A percentile compares a stretch with the other conserved stretches of the same genome.
Evolutionary conservation across 2,797 vertebrate species (phyloP).

Genomic region (Esox masquinongy): DNA sequence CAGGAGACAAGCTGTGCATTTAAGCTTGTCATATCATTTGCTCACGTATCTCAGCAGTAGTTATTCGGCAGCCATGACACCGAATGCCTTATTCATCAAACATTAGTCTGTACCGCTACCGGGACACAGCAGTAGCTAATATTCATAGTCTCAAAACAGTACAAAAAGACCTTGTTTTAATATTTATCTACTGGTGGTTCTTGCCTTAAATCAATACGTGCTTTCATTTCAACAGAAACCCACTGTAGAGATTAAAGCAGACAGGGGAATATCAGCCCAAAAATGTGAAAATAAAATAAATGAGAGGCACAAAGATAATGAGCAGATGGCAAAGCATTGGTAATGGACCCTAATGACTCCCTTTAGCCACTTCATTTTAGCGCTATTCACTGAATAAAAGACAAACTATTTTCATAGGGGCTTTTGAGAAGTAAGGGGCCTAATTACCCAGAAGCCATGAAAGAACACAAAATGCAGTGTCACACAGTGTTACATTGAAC

Average conservation of each 20-base stretch:
- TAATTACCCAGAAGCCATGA: constrained; percentile 39
- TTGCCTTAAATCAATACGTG: not conserved
- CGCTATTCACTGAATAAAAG: constrained; percentile 52
- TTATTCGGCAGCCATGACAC: not conserved
- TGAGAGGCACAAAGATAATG: constrained; percentile 44
- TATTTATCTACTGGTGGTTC: not conserved
- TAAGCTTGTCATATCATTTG: not conserved
- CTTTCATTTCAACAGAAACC: not conserved
- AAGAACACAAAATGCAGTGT: constrained; percentile 32
- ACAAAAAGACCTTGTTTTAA: not conserved
- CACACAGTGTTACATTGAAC: constrained; percentile 46
- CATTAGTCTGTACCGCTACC: not conserved
- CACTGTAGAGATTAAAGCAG: not conserved
- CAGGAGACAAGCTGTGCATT: not conserved
- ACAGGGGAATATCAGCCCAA: not conserved
- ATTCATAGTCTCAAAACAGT: not conserved
- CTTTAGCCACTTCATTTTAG: constrained; percentile 64
- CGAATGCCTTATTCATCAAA: not conserved
- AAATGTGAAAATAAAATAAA: constrained; percentile 24
- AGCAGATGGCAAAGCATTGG: constrained; percentile 44
- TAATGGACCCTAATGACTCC: constrained; percentile 66
- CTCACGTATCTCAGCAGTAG: not conserved
- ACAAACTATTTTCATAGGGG: constrained; percentile 62
- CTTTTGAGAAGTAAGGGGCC: constrained; percentile 45
- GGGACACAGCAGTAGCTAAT: not conserved